Evolutionary conservation across 2,113 vertebrate genomes (phyloP).

Genomic region (Chunga burmeisteri): DNA sequence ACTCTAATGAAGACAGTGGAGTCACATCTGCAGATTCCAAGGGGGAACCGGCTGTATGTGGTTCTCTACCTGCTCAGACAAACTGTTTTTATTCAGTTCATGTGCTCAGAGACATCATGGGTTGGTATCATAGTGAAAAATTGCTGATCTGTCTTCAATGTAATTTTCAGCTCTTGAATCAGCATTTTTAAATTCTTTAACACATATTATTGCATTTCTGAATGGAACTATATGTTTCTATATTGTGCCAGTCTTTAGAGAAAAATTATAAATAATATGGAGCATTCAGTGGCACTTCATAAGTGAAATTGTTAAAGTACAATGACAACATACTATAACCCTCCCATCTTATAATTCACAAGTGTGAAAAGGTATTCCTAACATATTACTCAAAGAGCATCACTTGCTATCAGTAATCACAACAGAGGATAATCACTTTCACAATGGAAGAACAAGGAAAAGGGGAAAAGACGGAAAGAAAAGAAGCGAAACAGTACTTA

Average conservation of each 20-base stretch:
- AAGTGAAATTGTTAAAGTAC: not conserved
- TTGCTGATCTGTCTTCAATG: not conserved
- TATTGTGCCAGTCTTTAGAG: not conserved
- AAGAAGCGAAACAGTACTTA: conserved; percentile 33
- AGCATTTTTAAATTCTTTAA: not conserved
- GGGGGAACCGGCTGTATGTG: accelerated
- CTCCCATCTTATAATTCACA: not conserved
- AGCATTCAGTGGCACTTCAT: not conserved
- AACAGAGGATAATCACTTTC: not conserved
- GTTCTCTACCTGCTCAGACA: not conserved
- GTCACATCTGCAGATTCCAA: not conserved
- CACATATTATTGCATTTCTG: not conserved
- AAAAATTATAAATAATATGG: not conserved
- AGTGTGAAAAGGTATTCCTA: not conserved
- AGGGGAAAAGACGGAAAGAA: not conserved
- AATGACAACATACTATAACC: not conserved
- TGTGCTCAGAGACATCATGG: not conserved
- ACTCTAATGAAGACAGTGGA: not conserved
- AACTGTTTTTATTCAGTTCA: not conserved
- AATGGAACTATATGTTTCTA: not conserved
- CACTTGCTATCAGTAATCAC: not conserved
- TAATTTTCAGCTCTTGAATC: not conserved
- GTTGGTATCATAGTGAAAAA: not conserved
- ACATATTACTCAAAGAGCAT: not conserved
- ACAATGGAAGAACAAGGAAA: not conserved